Evolutionary conservation across 2,797 vertebrate species (phyloP).

Genomic region (Gymnodraco acuticeps): DNA sequence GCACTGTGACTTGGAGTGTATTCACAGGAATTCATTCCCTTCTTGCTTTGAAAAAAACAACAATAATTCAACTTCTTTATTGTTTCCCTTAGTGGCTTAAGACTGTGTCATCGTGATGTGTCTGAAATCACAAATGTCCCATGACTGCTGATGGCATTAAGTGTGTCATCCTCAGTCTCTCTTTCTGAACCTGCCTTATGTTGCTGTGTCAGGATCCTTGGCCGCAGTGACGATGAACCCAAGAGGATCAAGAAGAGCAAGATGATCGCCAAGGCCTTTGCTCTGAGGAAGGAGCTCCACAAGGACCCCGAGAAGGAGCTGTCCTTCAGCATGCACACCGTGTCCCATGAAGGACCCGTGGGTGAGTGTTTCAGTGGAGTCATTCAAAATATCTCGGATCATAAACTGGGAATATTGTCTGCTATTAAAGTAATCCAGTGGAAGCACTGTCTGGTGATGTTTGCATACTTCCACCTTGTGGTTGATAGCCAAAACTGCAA

Average conservation of each 20-base stretch:
- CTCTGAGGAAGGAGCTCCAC: slow-evolving; percentile 94
- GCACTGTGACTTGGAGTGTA: slow-evolving; percentile 32
- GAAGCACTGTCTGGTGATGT: not conserved
- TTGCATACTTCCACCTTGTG: slow-evolving; percentile 52
- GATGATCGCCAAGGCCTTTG: slow-evolving; percentile 99
- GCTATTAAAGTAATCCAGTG: not conserved
- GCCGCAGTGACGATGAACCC: slow-evolving; percentile 95
- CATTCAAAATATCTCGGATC: too few species aligned
- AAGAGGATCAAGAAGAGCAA: slow-evolving; percentile 99
- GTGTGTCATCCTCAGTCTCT: not conserved
- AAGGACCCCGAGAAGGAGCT: slow-evolving; percentile 94
- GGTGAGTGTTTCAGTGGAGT: slow-evolving; percentile 83
- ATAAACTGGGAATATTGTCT: too few species aligned
- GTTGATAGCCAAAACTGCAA: slow-evolving; percentile 35
- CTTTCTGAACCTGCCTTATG: not conserved
- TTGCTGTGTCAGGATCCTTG: slow-evolving; percentile 86
- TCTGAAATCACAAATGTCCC: not conserved
- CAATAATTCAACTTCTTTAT: not conserved
- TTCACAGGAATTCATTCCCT: slow-evolving; percentile 20
- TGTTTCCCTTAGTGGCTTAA: slow-evolving; percentile 16
- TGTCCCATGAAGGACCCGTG: slow-evolving; percentile 96
- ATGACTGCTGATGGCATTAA: not conserved
- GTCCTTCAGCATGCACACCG: slow-evolving; percentile 97
- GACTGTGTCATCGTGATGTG: not conserved
- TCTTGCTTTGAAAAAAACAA: not conserved